Percentiles rank a stretch among this genome's conserved stretches.
Evolutionary conservation across 1,140 invertebrate genomes (phyloP).

Genomic region (Onthophagus taurus): DNA sequence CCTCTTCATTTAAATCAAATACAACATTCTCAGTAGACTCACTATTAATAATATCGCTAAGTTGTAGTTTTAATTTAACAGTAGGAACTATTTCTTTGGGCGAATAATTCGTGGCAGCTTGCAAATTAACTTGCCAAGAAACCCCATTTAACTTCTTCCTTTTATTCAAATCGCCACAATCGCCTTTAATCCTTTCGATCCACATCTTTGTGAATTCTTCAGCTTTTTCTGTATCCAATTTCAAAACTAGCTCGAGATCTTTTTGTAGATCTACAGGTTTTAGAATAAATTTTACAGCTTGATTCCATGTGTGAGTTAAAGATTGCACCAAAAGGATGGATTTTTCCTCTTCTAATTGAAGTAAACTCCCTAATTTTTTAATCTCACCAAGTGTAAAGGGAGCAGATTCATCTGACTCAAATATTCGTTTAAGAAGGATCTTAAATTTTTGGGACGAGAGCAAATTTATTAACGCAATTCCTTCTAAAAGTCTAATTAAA

Average conservation of each 20-base stretch:
- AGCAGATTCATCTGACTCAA: conserved; percentile 18
- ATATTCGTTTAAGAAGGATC: conserved; percentile 21
- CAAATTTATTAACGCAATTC: conserved; percentile 27
- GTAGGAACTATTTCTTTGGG: conserved; percentile 20
- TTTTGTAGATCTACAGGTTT: conserved; percentile 30
- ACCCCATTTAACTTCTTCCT: conserved; percentile 25
- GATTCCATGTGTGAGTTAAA: conserved; percentile 28
- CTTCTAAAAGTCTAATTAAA: conserved; percentile 24
- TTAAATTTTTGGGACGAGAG: conserved; percentile 21
- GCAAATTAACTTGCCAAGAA: conserved; percentile 30
- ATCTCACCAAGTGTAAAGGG: conserved; percentile 25
- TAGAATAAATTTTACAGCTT: conserved; percentile 27
- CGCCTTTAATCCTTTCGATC: conserved; percentile 23
- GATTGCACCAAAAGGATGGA: conserved; percentile 27
- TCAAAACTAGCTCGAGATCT: conserved; percentile 25
- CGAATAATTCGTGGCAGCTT: conserved; percentile 21
- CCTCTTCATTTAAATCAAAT: conserved; percentile 26
- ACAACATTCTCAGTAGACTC: conserved; percentile 20
- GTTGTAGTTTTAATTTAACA: conserved; percentile 23
- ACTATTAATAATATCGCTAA: conserved; percentile 22
- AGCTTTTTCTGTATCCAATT: conserved; percentile 27
- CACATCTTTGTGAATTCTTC: conserved; percentile 33
- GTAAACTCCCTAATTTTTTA: conserved; percentile 22
- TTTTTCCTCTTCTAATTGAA: conserved; percentile 21
- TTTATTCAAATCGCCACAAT: conserved; percentile 30